Percentiles rank a stretch among this genome's conserved stretches.
These are phyloP conservation scores for Bombus superbus DNA, from an alignment of 1,140 invertebrate genomes.

Conservation along the genomic window DNA sequence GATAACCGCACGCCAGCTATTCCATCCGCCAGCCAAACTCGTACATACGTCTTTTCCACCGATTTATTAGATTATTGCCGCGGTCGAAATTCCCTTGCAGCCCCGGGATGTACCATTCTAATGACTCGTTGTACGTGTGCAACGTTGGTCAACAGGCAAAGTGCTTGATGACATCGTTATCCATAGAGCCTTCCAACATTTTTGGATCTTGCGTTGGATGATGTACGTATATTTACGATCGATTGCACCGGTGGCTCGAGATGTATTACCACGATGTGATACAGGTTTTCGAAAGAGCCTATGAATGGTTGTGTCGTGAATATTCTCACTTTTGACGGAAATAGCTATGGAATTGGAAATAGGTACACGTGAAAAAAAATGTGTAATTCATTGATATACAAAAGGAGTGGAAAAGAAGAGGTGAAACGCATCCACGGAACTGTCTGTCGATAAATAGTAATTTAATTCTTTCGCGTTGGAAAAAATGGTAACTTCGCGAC, in stretches of 20 bases:
- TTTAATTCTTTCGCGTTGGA: too few relatives aligned
- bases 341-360: neutral
- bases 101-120: slow-evolving; percentile 4
- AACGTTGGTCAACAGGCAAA: neutral
- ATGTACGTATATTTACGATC: slow-evolving; percentile 13
- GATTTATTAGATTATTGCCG: slow-evolving; percentile 71
- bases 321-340: neutral
- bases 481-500: neutral
- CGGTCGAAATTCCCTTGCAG: slow-evolving; percentile 25
- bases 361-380: neutral
- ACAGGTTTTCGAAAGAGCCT: neutral
- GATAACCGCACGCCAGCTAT: slow-evolving; percentile 18
- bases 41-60: slow-evolving; percentile 23
- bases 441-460: too few relatives aligned
- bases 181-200: neutral
- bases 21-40: slow-evolving; percentile 27
- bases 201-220: neutral
- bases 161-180: slow-evolving; percentile 41
- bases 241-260: neutral
- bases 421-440: too few relatives aligned
- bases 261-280: neutral
- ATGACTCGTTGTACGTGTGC: slow-evolving; percentile 13
- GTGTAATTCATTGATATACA: too few relatives aligned
- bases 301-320: neutral
- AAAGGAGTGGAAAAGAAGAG: too few relatives aligned